A percentile compares a stretch with the other conserved stretches of the same genome.
These are phyloP conservation scores for Amblyraja radiata DNA, from an alignment of 2,797 vertebrate species.

Conservation along the genomic window DNA sequence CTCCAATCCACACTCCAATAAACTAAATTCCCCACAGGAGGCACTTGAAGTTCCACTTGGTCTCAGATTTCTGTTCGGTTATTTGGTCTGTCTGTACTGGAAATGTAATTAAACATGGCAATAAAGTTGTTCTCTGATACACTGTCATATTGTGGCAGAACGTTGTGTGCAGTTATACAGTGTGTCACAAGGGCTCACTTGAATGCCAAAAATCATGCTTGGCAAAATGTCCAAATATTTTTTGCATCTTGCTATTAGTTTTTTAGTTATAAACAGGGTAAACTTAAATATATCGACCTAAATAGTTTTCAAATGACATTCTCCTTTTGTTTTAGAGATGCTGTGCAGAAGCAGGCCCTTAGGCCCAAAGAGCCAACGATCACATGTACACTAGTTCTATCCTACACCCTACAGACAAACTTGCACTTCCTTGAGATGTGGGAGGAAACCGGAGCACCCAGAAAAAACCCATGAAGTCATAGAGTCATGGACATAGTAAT, in stretches of 20 bases:
- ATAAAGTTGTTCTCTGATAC: neutral
- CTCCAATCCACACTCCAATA: neutral
- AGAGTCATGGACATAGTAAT: no score
- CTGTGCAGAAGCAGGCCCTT: no score
- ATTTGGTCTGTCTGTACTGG: conserved; percentile 25
- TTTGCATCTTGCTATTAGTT: conserved; percentile 13
- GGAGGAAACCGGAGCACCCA: no score
- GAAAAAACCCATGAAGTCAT: no score
- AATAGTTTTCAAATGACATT: neutral
- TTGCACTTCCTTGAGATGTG: no score
- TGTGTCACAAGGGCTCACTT: neutral
- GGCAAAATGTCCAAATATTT: conserved; percentile 1
- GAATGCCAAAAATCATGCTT: neutral
- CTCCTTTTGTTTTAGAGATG: neutral
- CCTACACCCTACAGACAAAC: no score
- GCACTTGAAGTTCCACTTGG: neutral
- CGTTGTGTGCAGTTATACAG: neutral
- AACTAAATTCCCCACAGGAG: neutral
- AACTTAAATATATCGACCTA: neutral
- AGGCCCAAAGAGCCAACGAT: no score
- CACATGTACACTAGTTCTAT: no score
- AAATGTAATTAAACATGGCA: neutral
- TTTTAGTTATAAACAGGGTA: neutral
- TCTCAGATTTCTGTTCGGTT: conserved; percentile 23
- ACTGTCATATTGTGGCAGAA: neutral